Conservation (phyloP, 2,113 vertebrate species). For the Acrocephalus kingi region DNA sequence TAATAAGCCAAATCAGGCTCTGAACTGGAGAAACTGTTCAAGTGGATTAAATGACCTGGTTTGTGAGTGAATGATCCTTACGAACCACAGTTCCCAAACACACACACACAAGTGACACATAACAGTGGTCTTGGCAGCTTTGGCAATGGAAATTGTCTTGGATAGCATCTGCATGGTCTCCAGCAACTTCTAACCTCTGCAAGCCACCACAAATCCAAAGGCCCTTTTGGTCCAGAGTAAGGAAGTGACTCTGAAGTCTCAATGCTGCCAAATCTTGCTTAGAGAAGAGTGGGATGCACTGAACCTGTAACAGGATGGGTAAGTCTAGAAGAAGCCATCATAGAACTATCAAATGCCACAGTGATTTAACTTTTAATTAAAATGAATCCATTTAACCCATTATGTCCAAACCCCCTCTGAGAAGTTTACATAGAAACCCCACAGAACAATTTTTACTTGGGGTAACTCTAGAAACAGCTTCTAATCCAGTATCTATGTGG, state of each 20-base stretch:
- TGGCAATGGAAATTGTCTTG: background rate
- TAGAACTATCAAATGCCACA: slow-evolving; percentile 55
- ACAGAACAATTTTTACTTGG: background rate
- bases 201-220: slow-evolving; percentile 36
- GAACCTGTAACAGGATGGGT: slow-evolving; percentile 1
- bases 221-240: slow-evolving; percentile 65
- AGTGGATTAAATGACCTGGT: background rate
- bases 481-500: slow-evolving; percentile 48
- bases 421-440: slow-evolving; percentile 20
- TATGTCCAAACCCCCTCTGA: slow-evolving; percentile 44
- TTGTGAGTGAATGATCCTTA: background rate
- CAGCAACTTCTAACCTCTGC: background rate
- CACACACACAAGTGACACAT: background rate
- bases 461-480: slow-evolving; percentile 61
- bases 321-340: slow-evolving; percentile 53
- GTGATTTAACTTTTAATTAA: slow-evolving; percentile 50
- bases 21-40: slow-evolving; percentile 4
- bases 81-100: background rate
- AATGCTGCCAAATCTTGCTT: slow-evolving; percentile 19
- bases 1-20: slow-evolving; percentile 41
- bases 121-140: slow-evolving; percentile 23
- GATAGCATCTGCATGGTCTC: background rate
- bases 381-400: background rate
- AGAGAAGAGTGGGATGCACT: slow-evolving; percentile 6
- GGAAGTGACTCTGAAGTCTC: slow-evolving; percentile 8